These are phyloP conservation scores for Cryptocheilus praepositus DNA, from an alignment of 2,888 invertebrate species.

Conservation along the genomic window DNA sequence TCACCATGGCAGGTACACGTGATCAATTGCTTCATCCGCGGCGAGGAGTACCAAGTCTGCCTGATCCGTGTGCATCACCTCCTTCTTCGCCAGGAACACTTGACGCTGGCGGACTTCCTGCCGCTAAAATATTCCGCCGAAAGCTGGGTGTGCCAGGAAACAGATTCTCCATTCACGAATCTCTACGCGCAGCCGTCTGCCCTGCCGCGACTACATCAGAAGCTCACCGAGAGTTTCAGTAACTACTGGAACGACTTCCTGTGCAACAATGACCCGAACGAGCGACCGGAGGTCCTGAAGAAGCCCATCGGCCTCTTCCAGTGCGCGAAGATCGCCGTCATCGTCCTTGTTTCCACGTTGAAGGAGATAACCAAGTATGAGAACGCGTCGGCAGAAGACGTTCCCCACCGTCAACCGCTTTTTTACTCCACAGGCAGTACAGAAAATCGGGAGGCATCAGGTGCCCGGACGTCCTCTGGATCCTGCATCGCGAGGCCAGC, in stretches of 20 bases:
- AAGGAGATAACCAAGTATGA: slow-evolving; percentile 78
- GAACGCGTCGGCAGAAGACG: background rate
- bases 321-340: slow-evolving; percentile 80
- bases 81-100: slow-evolving; percentile 82
- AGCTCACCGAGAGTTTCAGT: slow-evolving; percentile 81
- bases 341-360: slow-evolving; percentile 80
- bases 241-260: slow-evolving; percentile 89
- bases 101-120: slow-evolving; percentile 86
- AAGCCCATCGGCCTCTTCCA: slow-evolving; percentile 79
- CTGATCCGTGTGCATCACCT: slow-evolving; percentile 86
- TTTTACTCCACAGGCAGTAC: slow-evolving; percentile 50
- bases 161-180: slow-evolving; percentile 71
- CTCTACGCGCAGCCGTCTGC: slow-evolving; percentile 74
- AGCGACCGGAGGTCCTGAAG: slow-evolving; percentile 82
- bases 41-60: slow-evolving; percentile 78
- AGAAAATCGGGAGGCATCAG: slow-evolving; percentile 52
- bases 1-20: slow-evolving; percentile 90
- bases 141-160: slow-evolving; percentile 72
- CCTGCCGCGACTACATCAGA: slow-evolving; percentile 81
- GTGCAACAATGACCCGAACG: slow-evolving; percentile 85
- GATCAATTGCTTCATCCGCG: slow-evolving; percentile 73
- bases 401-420: background rate
- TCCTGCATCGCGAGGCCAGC: slow-evolving; percentile 61
- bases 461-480: slow-evolving; percentile 35
- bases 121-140: slow-evolving; percentile 76